Evolutionary conservation across 2,797 vertebrate species (phyloP).

Genomic region (Argya squamiceps): DNA sequence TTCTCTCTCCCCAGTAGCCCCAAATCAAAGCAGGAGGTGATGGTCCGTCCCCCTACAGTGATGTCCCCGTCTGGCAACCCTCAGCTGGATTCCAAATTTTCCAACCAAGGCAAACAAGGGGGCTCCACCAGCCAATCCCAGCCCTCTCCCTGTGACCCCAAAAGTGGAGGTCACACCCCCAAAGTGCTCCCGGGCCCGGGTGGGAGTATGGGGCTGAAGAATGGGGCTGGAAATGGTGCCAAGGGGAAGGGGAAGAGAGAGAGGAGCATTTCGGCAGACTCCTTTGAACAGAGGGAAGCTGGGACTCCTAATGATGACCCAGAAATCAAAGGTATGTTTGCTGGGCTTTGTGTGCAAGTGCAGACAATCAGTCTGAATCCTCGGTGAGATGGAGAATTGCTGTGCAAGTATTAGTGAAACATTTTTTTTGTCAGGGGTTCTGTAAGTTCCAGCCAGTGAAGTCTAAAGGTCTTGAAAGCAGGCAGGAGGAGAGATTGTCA

Average conservation of each 20-base stretch:
- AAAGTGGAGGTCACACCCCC: constrained; percentile 87
- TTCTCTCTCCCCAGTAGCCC: constrained; percentile 84
- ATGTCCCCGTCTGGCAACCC: constrained; percentile 98
- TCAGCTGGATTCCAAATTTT: constrained; percentile 99
- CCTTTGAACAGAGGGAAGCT: constrained; percentile 94
- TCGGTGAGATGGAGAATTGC: neutral
- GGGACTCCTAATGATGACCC: constrained; percentile 91
- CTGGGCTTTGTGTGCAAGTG: neutral
- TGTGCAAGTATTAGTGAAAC: neutral
- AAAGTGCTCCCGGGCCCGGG: constrained; percentile 91
- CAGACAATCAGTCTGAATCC: neutral
- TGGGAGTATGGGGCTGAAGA: constrained; percentile 96
- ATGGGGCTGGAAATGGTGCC: constrained; percentile 91
- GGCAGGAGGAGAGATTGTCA: neutral
- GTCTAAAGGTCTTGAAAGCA: neutral
- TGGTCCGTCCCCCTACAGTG: constrained; percentile 98
- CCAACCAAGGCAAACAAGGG: constrained; percentile 98
- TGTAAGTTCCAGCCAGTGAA: neutral
- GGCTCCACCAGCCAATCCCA: constrained; percentile 95
- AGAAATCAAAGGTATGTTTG: constrained; percentile 88
- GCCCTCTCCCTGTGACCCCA: constrained; percentile 95
- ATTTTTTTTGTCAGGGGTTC: neutral
- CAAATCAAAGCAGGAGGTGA: constrained; percentile 99
- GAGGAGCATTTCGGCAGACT: constrained; percentile 96
- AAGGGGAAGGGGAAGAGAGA: constrained; percentile 98